Percentiles rank a stretch among this genome's conserved stretches.
These are phyloP conservation scores for Crotalus horridus DNA, from an alignment of 2,113 vertebrate species.

Conservation along the genomic window DNA sequence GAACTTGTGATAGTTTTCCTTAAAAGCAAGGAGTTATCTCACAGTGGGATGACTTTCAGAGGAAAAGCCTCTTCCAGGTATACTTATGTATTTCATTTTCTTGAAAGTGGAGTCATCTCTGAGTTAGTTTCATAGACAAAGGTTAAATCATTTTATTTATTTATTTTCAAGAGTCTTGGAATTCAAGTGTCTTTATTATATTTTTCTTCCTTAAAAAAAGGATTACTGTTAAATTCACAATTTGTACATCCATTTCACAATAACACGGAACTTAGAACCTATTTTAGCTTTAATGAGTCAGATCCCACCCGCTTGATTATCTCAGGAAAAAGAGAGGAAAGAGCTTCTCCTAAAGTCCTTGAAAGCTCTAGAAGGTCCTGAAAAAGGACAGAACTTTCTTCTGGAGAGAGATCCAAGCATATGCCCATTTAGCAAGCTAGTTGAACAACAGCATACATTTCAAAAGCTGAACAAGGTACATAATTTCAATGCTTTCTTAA, in stretches of 20 bases:
- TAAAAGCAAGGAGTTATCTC: conserved; percentile 61
- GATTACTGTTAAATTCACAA: not conserved
- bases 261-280: not conserved
- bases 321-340: not conserved
- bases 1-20: conserved; percentile 41
- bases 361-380: conserved; percentile 11
- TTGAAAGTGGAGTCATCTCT: conserved; percentile 14
- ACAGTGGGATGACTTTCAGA: conserved; percentile 43
- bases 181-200: not conserved
- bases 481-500: conserved; percentile 19
- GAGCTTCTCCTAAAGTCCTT: not conserved
- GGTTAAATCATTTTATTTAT: not conserved
- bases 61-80: conserved; percentile 40
- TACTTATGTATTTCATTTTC: conserved; percentile 31
- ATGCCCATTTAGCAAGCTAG: conserved; percentile 29
- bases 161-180: not conserved
- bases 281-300: not conserved
- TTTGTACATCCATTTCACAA: not conserved
- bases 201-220: not conserved
- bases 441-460: conserved; percentile 37
- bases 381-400: conserved; percentile 50
- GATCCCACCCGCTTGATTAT: not conserved
- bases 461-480: conserved; percentile 8
- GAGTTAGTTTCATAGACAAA: not conserved
- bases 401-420: conserved; percentile 25